Evolutionary conservation across 1,140 invertebrate species (phyloP), one percentile per base, ranked within the genome.

Genomic region (Pteromalus puparum): DNA sequence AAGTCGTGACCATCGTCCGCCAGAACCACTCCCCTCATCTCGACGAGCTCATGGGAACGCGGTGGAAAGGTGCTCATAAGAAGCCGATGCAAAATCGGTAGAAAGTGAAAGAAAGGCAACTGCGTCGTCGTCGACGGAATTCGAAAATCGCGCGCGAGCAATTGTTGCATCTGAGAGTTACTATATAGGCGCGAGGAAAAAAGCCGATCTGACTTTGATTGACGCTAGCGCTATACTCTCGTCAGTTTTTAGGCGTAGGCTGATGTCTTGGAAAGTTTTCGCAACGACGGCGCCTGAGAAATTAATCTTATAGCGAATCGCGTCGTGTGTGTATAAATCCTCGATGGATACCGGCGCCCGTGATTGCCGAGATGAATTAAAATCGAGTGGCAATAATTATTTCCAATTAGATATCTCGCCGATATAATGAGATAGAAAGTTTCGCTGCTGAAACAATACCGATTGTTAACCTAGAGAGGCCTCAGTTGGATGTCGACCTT

Each of bases 361-460:
- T 18, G 0, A 34, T 30, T 73, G 28, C 7, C 72, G 26, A 5
- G 72, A 18, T 21, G 5, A 38, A 76, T 73, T 73, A 76, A 48
- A 76, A 26, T 13, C 38, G 12, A 48, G 38, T 12, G 28, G 26
- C 53, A 21, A 65, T 78, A 65, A 70, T 42, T 80, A 42, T 42
- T 68, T 70, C n/a, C 65, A 61, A 70, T 68, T 68, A 70, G 26
- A 34, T 67, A 21, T 68, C n/a, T 61, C 42, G 9, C 78, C 13
- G 18, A 18, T 48, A 65, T 80, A 68, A 70, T 34, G 78, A 70
- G n/a, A 65, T 80, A 80, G 78, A 80, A 80, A 80, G 78, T 80
- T 42, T 7, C 15, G 76, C 28, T 15, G 76, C 28, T 15, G 12
- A 65, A 80, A 80, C 78, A 80, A 80, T 80, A 46, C 30, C 78